Conservation (phyloP, 2,888 invertebrate species). For the Cacoxenus indagator region DNA sequence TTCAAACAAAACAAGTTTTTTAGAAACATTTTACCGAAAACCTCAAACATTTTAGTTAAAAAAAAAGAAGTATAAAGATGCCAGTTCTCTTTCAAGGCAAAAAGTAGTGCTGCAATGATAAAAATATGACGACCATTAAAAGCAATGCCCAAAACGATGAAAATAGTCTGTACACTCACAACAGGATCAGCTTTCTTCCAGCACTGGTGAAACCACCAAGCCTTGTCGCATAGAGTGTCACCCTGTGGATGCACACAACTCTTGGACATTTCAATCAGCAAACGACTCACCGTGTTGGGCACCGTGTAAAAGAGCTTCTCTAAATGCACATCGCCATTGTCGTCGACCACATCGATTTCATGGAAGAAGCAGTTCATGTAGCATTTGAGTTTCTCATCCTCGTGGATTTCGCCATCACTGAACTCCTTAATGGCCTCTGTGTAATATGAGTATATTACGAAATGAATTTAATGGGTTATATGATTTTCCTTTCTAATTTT, state of each 20-base stretch:
- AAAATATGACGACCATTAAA: background rate
- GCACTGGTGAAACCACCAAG: constrained; percentile 70
- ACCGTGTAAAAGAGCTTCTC: constrained; percentile 60
- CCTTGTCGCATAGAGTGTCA: constrained; percentile 66
- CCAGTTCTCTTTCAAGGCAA: constrained; percentile 43
- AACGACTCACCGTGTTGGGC: constrained; percentile 59
- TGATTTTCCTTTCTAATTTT: too few species aligned
- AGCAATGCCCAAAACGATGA: too few species aligned
- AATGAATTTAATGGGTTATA: too few species aligned
- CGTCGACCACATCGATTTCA: constrained; percentile 67
- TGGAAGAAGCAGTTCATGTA: constrained; percentile 71
- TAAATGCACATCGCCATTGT: constrained; percentile 69
- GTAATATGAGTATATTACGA: constrained; percentile 7
- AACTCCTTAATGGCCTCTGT: constrained; percentile 69
- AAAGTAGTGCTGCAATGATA: constrained; percentile 56
- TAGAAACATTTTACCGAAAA: too few species aligned
- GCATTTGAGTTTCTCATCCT: constrained; percentile 69
- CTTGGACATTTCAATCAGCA: constrained; percentile 62
- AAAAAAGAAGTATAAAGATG: background rate
- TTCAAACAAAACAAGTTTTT: background rate
- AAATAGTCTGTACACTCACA: too few species aligned
- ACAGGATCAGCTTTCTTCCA: constrained; percentile 70
- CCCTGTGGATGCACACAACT: constrained; percentile 66
- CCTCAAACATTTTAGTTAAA: background rate
- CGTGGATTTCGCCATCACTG: constrained; percentile 70